A percentile compares a stretch with the other conserved stretches of the same genome.
Conservation (phyloP, 1,140 invertebrate genomes). For the Brachionus rubens region DNA sequence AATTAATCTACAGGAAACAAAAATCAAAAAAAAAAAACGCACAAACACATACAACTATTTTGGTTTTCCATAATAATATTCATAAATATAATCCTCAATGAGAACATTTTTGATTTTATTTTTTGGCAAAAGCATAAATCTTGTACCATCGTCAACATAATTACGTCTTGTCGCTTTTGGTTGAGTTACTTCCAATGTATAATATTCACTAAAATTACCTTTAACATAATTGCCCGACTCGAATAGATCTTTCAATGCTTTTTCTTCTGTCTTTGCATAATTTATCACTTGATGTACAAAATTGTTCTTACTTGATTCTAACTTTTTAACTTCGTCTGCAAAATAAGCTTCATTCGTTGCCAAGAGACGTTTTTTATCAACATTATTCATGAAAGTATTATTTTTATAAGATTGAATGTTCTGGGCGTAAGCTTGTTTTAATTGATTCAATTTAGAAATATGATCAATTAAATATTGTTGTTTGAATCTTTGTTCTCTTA, state of each 20-base stretch:
- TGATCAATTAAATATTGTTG: neutral
- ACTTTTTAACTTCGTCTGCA: neutral
- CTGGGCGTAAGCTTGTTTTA: neutral
- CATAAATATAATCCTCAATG: constrained; percentile 4
- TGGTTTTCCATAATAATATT: constrained; percentile 31
- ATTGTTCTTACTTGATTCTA: neutral
- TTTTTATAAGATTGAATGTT: too few species aligned
- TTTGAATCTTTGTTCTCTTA: neutral
- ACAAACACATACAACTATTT: too few species aligned
- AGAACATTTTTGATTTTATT: constrained; percentile 4
- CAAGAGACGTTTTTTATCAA: too few species aligned
- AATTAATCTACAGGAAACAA: too few species aligned
- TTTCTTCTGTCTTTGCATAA: neutral
- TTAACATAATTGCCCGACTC: neutral
- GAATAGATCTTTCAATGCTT: neutral
- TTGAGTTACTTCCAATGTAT: neutral
- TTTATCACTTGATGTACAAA: neutral
- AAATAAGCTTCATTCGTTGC: neutral
- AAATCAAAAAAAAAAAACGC: too few species aligned
- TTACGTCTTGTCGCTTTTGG: neutral
- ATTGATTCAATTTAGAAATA: neutral
- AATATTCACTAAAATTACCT: constrained; percentile 5
- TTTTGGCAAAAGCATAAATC: neutral
- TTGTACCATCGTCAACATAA: neutral
- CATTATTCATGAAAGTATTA: too few species aligned